Evolutionary conservation across 1,140 invertebrate genomes (phyloP), one percentile per base, ranked within the genome.

Genomic region (Pantala flavescens): DNA sequence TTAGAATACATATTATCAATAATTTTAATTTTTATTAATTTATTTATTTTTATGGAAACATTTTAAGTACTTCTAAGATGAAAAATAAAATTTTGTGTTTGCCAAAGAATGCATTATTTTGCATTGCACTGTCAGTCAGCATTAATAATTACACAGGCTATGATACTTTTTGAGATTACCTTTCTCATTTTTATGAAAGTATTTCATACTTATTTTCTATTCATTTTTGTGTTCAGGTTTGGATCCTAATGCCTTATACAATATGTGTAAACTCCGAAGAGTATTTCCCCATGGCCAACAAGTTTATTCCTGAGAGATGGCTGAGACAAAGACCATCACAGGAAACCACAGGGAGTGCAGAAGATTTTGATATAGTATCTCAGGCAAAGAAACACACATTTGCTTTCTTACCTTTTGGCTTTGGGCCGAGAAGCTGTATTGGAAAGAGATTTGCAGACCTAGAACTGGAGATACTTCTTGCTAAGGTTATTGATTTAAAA

Each of bases 401-500:
- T 74, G 84, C 85, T 10, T 85, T 83, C 76, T 79, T 82, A 43
- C 87, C 87, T 0, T 90, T 90, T 77, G 88, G 89, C 0, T 88
- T 87, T 73, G 89, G 89, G 19, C 84, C 85, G 7, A 80, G 88
- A 12, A 84, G 82, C 72, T 88, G 86, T 76, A 84, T 86, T 71
- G 86, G 86, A 16, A 86, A 88, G 76, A 82, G 91, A 74, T 87
- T 93, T 77, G 91, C 91, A 3, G 88, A 91, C 79, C 84, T 91
- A 78, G 89, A 91, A 80, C 79, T 92, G 73, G 86, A 90, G 79
- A 83, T 90, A 23, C 85, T 88, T 55, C 75, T 90, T 7, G 81
- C 86, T n/a, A 85, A 87, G 78, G 80, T 90, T 63, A 16, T 63
- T 3, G 5, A 7, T 63, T 19, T 63, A 16, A 63, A 19, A 63